Base-by-base conservation (phyloP, 2,113 vertebrate genomes). In the Pogonocichla stellata region DNA sequence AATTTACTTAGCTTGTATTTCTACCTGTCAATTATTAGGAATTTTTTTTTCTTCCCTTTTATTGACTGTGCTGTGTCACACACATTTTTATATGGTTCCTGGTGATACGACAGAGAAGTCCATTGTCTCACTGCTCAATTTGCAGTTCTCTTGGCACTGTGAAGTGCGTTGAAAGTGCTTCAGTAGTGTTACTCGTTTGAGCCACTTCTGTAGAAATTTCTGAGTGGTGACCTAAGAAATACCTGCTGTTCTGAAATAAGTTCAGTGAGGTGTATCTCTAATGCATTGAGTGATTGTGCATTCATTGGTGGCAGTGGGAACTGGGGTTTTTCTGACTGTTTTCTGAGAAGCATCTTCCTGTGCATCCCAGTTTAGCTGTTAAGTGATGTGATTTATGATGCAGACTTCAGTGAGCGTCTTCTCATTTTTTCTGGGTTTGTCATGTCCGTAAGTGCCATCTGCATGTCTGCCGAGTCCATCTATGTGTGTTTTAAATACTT, bases 201-300 rank as follows among this genome's bases (percentile, higher is more conserved):
- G 28, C 42, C 9, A 9, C 60, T 84, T 92, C 23, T 65, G 51
- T 65, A 34, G 36, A 42, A 88, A 47, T 80, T 88, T 34, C 43
- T 75, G 40, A 22, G 64, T 72, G 65, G 45, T 73, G 23, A 77
- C 66, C 10, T 14, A 25, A 71, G 65, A 67, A 81, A 43, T 58
- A 70, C 43, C 14, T 0, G 0, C 12, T 89, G 18, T 78, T 6
- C 62, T 80, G 50, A 65, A 77, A 47, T 25, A 17, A 1, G 0
- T 75, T 29, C 43, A 12, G 6, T 28, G 58, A 71, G 42, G 24
- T 86, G 38, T 19, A 29, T 66, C 24, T 91, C 34, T 73, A 10
- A 19, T 65, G 11, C 67, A 38, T 18, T 54, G 10, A 42, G 12
- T 64, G 48, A 56, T 36, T 89, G 23, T 69, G 26, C 23, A 2